Evolutionary conservation across 2,797 vertebrate genomes (phyloP).

Genomic region (Hylomyscus alleni): DNA sequence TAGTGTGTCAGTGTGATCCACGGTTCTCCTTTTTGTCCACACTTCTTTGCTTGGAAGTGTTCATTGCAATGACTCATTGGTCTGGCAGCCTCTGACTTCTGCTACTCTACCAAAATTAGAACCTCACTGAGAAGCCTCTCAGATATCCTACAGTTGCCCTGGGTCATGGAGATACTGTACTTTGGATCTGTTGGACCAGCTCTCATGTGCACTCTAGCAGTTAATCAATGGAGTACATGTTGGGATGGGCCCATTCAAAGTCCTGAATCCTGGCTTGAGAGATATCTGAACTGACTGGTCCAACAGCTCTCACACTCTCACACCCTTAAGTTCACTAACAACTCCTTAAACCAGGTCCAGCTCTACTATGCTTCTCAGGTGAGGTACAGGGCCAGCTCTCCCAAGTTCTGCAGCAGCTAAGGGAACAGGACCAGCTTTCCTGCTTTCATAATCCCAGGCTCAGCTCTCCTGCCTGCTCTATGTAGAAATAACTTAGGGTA

Average conservation of each 20-base stretch:
- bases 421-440: background rate
- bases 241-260: background rate
- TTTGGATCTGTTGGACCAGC: background rate
- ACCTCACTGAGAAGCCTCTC: background rate
- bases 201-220: background rate
- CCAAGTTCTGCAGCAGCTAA: background rate
- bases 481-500: background rate
- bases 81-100: background rate
- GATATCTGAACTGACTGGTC: background rate
- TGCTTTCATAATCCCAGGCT: background rate
- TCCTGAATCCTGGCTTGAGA: background rate
- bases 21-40: background rate
- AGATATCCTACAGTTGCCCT: background rate
- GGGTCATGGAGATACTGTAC: background rate
- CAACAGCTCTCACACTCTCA: background rate
- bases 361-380: background rate
- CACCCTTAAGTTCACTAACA: background rate
- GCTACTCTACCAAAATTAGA: background rate
- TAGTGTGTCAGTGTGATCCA: background rate
- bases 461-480: background rate
- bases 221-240: background rate
- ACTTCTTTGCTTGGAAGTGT: background rate
- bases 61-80: background rate
- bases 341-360: background rate
- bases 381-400: background rate